Percentiles rank a stretch among this genome's conserved stretches.
phyloP scores from a whole-genome alignment of 2,888 invertebrate species.

The Oeneis ivallda region DNA sequence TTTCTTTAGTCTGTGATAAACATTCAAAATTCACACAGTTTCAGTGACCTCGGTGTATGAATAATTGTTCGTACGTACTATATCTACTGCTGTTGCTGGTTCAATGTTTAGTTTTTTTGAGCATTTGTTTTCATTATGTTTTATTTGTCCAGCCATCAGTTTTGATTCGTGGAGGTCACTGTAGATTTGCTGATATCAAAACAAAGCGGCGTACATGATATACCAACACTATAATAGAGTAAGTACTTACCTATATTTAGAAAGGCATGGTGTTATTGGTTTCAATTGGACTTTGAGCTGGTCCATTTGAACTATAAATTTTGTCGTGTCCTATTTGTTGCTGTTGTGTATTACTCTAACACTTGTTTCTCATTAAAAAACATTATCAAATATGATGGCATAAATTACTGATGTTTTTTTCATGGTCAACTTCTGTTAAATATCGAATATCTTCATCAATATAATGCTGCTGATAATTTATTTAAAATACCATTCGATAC shows the following conservation, averaged over 20 bases:
- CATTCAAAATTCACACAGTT: conserved; percentile 28
- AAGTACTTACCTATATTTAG: conserved; percentile 8
- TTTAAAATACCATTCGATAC: not conserved
- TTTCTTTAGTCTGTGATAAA: conserved; percentile 1
- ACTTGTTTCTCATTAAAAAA: no score
- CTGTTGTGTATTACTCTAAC: no score
- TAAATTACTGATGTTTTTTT: not conserved
- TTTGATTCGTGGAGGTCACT: conserved; percentile 30
- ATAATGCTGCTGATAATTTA: not conserved
- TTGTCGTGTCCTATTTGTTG: not conserved
- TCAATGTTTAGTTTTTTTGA: conserved; percentile 36
- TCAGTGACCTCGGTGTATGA: conserved; percentile 35
- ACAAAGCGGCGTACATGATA: conserved; percentile 17
- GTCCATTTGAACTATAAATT: not conserved
- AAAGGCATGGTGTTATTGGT: conserved; percentile 8
- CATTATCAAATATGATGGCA: not conserved
- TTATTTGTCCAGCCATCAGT: conserved; percentile 27
- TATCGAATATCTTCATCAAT: no score
- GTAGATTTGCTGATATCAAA: conserved; percentile 20
- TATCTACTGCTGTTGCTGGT: conserved; percentile 21
- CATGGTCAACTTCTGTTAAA: no score
- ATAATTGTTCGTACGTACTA: conserved; percentile 18
- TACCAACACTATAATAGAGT: conserved; percentile 20
- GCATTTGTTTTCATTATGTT: conserved; percentile 31
- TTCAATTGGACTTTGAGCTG: conserved; percentile 10